Evolutionary conservation across 2,113 vertebrate genomes (phyloP), one percentile per base, ranked within the genome.

Genomic region (Megalops atlanticus): DNA sequence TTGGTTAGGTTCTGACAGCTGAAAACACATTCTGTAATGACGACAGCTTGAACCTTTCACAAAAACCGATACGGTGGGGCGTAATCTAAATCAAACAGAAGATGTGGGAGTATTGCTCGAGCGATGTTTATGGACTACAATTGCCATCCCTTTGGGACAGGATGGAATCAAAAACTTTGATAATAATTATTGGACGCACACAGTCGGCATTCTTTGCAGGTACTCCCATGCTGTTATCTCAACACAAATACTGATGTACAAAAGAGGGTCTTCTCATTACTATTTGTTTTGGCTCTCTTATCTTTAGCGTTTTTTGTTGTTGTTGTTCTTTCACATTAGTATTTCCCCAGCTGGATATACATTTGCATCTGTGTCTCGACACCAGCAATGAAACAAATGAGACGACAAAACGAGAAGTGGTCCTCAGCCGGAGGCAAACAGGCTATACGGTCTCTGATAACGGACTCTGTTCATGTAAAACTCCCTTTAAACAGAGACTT

Each of bases 351-450:
- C 40, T 41, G 16, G 16, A 74, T 5, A n/a, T n/a, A 41, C 40
- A 74, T 74, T 74, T 74, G 73, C 73, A 74, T 74, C 27, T 35
- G 69, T 18, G 36, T 58, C 69, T 38, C 27, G 40, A 43, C 15
- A 21, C 18, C 73, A 41, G 1, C 24, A 10, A 27, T n/a, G 38
- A 21, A 74, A 74, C 69, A 74, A 45, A 73, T 39, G 70, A 64
- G 12, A 58, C 24, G 24, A 24, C 21, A n/a, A 11, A 18, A 36
- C n/a, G 36, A 36, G 27, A 31, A 74, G 14, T 18, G 11, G 7
- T 31, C 41, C 1, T 14, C 74, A 31, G 74, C 0, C 40, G 27
- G 40, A 16, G 74, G 8, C 7, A 18, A 43, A 5, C 38, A 40
- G 4, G 39, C 39, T 73, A 21, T 38, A 21, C 4, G 7, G 12